Base-by-base conservation (phyloP, 2,888 invertebrate species). In the Acleris laterana region DNA sequence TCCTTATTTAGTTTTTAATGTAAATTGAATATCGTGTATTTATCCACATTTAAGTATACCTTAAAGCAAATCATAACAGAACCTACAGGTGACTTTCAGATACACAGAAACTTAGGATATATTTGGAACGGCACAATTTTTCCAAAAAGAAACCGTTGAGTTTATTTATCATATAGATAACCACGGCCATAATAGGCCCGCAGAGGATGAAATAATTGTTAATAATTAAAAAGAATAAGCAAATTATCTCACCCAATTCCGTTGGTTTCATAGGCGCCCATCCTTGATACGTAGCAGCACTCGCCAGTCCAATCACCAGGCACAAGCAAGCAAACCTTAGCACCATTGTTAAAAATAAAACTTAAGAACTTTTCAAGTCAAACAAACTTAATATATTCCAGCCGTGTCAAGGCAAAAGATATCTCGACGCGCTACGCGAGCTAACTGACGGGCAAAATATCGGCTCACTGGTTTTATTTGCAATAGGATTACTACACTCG, bases 271-370 rank as follows among this genome's bases (percentile, higher is more conserved):
- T 46, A 0, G 87, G 87, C 7, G 76, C 64, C 2, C n/a, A 49
- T n/a, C 83, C 84, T 6, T 72, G 68, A 75, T 74, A 86, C 0
- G 81, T 82, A 0, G 90, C 90, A 13, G 85, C 86, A 72, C 73
- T 82, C 4, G 80, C 79, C 17, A 82, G 71, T 17, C 83, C 80
- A 66, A 89, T 75, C 66, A 85, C 69, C 62, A 87, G 62, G 46
- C 79, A 74, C 32, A 90, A 65, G 19, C 52, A 46, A 20, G 64
- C 28, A 5, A 69, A 17, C 55, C 53, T 59, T n/a, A 57, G 42
- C 58, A 63, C 44, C 55, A 42, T 66, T 44, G 25, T 44, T 19
- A 55, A 56, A 49, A 32, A 51, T 11, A 46, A 46, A 46, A 46
- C 46, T 22, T 48, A 28, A 28, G 16, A 48, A 56, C 56, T 56